Evolutionary conservation across 2,888 invertebrate genomes (phyloP).

Genomic region (Ophioninae sp.): DNA sequence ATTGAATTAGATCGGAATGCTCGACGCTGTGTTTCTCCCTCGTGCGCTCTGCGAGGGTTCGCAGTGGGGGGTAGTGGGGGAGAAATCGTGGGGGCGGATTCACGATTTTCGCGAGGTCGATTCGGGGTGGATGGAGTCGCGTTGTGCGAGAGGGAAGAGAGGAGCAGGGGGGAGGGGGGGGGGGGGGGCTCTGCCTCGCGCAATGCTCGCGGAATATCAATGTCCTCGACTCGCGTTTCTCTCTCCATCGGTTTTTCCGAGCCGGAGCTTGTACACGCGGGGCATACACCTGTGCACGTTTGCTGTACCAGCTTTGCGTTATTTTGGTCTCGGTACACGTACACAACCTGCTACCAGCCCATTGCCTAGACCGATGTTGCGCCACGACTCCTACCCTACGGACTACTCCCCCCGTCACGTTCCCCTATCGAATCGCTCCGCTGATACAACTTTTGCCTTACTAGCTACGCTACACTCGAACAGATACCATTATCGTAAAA

Average conservation of each 20-base stretch:
- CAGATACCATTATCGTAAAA: constrained; percentile 57
- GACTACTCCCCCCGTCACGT: constrained; percentile 46
- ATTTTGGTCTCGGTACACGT: constrained; percentile 34
- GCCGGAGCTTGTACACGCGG: constrained; percentile 12
- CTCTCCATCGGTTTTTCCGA: constrained; percentile 43
- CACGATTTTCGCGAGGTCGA: constrained; percentile 52
- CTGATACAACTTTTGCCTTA: constrained; percentile 55
- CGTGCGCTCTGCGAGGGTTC: constrained; percentile 63
- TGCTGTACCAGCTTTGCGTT: constrained; percentile 23
- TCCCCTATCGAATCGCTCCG: constrained; percentile 40
- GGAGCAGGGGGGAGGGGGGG: constrained; percentile 70
- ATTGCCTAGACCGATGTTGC: constrained; percentile 27
- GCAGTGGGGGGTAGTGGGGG: constrained; percentile 64
- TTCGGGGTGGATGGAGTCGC: constrained; percentile 37
- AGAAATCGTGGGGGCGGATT: constrained; percentile 65
- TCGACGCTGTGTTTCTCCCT: constrained; percentile 77
- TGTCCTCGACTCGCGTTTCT: constrained; percentile 66
- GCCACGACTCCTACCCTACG: constrained; percentile 26
- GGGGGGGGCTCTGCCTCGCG: constrained; percentile 69
- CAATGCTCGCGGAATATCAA: constrained; percentile 78
- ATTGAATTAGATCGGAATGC: constrained; percentile 83
- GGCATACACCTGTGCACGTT: constrained; percentile 11
- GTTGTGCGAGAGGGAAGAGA: constrained; percentile 73
- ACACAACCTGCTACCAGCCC: constrained; percentile 14
- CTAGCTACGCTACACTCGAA: constrained; percentile 24